phyloP scores from a whole-genome alignment of 2,797 vertebrate genomes.

The Menidia menidia region DNA sequence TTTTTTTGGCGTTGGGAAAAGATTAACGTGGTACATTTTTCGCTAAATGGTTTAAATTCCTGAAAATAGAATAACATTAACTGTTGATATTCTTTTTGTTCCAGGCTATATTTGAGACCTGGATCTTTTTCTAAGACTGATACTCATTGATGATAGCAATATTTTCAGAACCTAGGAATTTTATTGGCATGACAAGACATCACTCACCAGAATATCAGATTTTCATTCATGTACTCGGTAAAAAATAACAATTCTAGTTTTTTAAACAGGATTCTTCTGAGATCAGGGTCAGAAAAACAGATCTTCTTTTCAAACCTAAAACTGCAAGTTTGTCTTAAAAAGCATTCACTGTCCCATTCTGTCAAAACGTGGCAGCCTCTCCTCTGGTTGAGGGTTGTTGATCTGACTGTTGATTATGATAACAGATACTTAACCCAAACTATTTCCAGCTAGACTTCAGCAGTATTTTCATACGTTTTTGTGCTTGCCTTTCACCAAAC shows the following conservation, averaged over 20 bases:
- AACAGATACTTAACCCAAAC: neutral
- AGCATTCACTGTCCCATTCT: neutral
- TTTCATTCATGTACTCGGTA: neutral
- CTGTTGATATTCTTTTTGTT: neutral
- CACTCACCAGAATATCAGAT: no score
- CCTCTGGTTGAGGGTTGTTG: neutral
- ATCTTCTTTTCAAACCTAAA: neutral
- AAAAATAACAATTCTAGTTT: neutral
- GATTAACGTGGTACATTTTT: no score
- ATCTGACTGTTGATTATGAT: neutral
- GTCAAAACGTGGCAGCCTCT: neutral
- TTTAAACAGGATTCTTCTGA: neutral
- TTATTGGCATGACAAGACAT: neutral
- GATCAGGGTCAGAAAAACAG: neutral
- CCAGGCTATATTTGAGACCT: no score
- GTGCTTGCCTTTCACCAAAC: neutral
- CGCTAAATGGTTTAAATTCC: no score
- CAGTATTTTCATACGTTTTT: neutral
- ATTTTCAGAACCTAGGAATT: neutral
- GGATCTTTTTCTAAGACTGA: no score
- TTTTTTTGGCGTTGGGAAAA: no score
- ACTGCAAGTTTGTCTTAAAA: neutral
- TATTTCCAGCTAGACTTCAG: neutral
- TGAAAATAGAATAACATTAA: no score
- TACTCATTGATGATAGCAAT: neutral